Evolutionary conservation across 2,113 vertebrate species (phyloP).

Genomic region (Notiomystis cincta): DNA sequence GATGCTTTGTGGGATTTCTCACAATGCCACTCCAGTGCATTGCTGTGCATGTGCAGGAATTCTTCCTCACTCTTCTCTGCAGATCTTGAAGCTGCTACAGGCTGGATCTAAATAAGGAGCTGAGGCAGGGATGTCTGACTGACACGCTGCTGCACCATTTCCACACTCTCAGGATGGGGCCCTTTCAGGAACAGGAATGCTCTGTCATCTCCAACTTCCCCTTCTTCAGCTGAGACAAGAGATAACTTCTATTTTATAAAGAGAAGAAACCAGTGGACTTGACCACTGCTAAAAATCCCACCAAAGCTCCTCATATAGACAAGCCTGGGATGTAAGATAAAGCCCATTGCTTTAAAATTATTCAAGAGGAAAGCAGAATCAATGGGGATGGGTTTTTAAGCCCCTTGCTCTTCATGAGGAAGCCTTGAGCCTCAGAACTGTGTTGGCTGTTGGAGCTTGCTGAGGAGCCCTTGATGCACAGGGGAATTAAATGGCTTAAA

Average conservation of each 20-base stretch:
- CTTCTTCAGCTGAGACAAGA: slow-evolving; percentile 59
- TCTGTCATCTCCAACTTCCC: slow-evolving; percentile 57
- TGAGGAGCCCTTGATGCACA: neutral
- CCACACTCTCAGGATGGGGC: neutral
- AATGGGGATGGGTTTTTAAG: neutral
- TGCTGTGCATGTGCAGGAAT: neutral
- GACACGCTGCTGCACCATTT: neutral
- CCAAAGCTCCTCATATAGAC: slow-evolving; percentile 36
- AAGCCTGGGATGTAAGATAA: slow-evolving; percentile 69
- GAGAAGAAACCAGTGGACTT: neutral
- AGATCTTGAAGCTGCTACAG: neutral
- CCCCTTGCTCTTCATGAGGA: neutral
- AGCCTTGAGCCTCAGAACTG: neutral
- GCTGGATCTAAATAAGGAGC: neutral
- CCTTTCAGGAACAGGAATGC: slow-evolving; percentile 54
- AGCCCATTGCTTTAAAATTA: slow-evolving; percentile 64
- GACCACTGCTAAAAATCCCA: slow-evolving; percentile 72
- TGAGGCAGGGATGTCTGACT: neutral
- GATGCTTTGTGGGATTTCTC: neutral
- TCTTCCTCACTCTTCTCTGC: neutral
- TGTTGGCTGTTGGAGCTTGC: neutral
- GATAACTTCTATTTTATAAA: slow-evolving; percentile 64
- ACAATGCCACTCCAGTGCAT: neutral
- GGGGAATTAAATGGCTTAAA: neutral
- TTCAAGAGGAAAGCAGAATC: slow-evolving; percentile 48